A percentile compares a stretch with the other conserved stretches of the same genome.
phyloP scores from a whole-genome alignment of 2,797 vertebrate genomes.

The Petrocephalus sullivani region DNA sequence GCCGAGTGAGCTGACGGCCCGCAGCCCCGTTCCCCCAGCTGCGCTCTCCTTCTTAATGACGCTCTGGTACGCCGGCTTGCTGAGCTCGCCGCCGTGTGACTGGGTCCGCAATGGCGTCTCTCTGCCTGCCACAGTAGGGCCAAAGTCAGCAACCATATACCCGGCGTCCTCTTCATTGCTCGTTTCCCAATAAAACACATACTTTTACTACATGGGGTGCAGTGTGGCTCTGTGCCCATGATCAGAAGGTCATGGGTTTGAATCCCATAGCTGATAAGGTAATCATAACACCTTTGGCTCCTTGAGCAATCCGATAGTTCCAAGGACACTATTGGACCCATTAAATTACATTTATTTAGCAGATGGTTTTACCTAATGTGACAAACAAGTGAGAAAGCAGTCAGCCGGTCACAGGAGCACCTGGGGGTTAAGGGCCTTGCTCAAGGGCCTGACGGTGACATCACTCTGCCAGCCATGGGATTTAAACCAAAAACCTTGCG shows the following conservation, averaged over 20 bases:
- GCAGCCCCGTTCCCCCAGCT: slow-evolving; percentile 68
- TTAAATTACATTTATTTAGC: background rate
- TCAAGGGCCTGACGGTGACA: background rate
- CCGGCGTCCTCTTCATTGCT: background rate
- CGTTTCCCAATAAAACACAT: background rate
- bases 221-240: background rate
- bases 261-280: background rate
- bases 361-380: background rate
- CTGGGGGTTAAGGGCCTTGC: background rate
- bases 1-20: slow-evolving; percentile 65
- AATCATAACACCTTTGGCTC: background rate
- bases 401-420: background rate
- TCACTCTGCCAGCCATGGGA: background rate
- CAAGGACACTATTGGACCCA: background rate
- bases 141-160: background rate
- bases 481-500: background rate
- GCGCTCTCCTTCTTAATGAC: slow-evolving; percentile 68
- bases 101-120: slow-evolving; percentile 73
- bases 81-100: slow-evolving; percentile 68
- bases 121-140: slow-evolving; percentile 60
- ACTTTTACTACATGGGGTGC: background rate
- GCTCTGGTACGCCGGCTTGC: slow-evolving; percentile 66
- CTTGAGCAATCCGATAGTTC: background rate
- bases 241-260: background rate
- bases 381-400: background rate